These are phyloP conservation scores for Oceanites oceanicus DNA, from an alignment of 2,113 vertebrate species.

Conservation along the genomic window DNA sequence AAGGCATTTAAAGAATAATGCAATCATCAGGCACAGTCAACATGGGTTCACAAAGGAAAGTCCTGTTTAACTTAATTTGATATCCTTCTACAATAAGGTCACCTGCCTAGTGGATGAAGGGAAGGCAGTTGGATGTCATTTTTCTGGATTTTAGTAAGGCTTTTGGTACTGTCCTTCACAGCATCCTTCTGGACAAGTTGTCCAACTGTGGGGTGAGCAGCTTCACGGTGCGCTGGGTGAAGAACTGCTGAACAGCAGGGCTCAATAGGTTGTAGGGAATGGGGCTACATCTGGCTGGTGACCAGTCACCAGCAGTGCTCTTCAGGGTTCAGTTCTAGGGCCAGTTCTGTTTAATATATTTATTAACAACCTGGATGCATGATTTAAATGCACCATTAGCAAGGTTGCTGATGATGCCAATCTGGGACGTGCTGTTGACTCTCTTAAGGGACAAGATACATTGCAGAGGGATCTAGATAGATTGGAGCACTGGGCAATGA, in stretches of 20 bases:
- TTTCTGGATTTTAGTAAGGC: background rate
- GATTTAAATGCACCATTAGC: background rate
- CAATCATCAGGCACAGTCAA: background rate
- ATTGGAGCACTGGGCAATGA: background rate
- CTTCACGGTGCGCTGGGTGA: accelerated
- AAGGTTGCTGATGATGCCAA: background rate
- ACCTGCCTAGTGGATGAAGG: background rate
- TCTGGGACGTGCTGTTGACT: background rate
- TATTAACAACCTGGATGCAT: background rate
- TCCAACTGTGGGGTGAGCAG: background rate
- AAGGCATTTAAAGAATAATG: background rate
- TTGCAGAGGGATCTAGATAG: background rate
- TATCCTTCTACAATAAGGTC: background rate
- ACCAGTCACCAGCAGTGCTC: background rate
- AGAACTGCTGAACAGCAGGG: background rate
- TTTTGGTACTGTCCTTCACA: background rate
- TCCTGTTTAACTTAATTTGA: background rate
- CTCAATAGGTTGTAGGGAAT: background rate
- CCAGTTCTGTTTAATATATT: background rate
- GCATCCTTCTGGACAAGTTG: background rate
- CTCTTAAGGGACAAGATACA: background rate
- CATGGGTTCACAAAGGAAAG: background rate
- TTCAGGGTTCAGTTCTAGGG: no score
- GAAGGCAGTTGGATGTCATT: background rate
- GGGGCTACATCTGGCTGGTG: background rate